A percentile compares a stretch with the other conserved stretches of the same genome.
These are phyloP conservation scores for Polydrusus tereticollis DNA, from an alignment of 2,888 invertebrate species.

Conservation along the genomic window DNA sequence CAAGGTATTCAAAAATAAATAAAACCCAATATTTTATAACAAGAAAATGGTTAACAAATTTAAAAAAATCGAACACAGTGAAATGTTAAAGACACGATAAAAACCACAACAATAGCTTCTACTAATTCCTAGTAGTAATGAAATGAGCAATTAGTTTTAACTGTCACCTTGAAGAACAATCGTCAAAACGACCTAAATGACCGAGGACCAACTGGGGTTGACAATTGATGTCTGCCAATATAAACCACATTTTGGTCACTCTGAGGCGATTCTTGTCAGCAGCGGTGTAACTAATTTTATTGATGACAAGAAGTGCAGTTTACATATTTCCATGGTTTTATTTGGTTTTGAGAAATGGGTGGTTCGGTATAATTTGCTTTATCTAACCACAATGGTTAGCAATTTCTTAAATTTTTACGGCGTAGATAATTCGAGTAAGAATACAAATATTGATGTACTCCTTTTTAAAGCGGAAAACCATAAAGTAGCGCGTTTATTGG, in stretches of 20 bases:
- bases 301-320: slow-evolving; percentile 55
- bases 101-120: background rate
- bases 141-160: background rate
- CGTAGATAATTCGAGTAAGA: slow-evolving; percentile 16
- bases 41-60: too few relatives aligned
- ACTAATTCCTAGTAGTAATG: background rate
- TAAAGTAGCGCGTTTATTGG: slow-evolving; percentile 5
- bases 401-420: slow-evolving; percentile 21
- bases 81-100: too few relatives aligned
- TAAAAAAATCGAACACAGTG: too few relatives aligned
- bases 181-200: slow-evolving; percentile 5
- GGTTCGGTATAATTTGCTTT: slow-evolving; percentile 32
- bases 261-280: slow-evolving; percentile 55
- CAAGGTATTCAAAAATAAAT: too few relatives aligned
- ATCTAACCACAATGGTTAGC: slow-evolving; percentile 17
- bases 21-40: too few relatives aligned
- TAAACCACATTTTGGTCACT: slow-evolving; percentile 58
- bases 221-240: slow-evolving; percentile 42
- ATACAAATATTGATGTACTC: slow-evolving; percentile 3
- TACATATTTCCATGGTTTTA: slow-evolving; percentile 46
- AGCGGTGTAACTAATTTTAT: slow-evolving; percentile 55
- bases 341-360: slow-evolving; percentile 45
- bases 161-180: slow-evolving; percentile 4
- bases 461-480: slow-evolving; percentile 19
- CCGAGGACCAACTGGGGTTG: slow-evolving; percentile 14